A percentile compares a stretch with the other conserved stretches of the same genome.
Conservation (phyloP, 2,797 vertebrate species). For the Masticophis lateralis region DNA sequence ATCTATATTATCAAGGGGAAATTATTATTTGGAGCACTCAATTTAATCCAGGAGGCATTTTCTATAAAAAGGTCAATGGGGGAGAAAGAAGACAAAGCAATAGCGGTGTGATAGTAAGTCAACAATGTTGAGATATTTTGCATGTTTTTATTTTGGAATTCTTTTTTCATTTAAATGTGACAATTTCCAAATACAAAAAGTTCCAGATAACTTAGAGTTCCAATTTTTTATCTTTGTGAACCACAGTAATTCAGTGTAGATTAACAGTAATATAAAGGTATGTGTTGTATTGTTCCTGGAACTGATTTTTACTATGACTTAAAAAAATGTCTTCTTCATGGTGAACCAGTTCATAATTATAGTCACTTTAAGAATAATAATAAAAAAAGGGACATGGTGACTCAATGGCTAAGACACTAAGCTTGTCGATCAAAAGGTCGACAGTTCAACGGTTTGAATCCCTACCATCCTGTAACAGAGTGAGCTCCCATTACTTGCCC, state of each 20-base stretch:
- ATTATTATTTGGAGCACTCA: constrained; percentile 99
- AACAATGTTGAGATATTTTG: constrained; percentile 23
- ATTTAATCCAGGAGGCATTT: constrained; percentile 98
- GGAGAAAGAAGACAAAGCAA: constrained; percentile 87
- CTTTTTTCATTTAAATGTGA: background rate
- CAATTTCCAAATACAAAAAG: constrained; percentile 4
- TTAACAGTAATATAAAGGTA: background rate
- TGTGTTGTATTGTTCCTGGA: background rate
- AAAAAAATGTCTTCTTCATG: background rate
- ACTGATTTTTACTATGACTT: background rate
- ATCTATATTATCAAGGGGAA: constrained; percentile 91
- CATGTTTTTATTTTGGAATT: background rate
- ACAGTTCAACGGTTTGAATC: too few relatives aligned
- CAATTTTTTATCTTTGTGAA: background rate
- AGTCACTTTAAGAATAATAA: background rate
- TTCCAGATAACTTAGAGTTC: background rate
- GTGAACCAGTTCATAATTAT: background rate
- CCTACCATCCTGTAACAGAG: too few relatives aligned
- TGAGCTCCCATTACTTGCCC: too few relatives aligned
- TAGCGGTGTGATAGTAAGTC: constrained; percentile 94
- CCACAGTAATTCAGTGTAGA: background rate
- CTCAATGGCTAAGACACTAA: too few relatives aligned
- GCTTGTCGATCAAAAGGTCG: too few relatives aligned
- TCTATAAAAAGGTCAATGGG: constrained; percentile 88
- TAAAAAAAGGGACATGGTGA: too few relatives aligned